Conservation (phyloP, 2,797 vertebrate genomes). For the Dendrocincla tyrannina region DNA sequence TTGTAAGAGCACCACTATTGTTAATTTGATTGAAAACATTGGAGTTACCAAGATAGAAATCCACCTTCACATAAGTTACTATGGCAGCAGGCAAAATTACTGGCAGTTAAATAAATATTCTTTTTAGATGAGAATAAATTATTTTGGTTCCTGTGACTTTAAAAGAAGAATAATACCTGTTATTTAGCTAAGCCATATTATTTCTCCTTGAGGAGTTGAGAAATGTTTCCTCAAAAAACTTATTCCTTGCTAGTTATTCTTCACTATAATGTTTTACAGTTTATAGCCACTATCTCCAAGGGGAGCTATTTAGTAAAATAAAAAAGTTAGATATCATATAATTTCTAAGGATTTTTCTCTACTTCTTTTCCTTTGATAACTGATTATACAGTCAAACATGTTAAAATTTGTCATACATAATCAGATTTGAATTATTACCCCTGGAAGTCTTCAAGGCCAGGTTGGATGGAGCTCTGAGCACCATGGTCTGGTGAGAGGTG, state of each 20-base stretch:
- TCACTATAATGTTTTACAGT: neutral
- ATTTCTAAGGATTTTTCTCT: neutral
- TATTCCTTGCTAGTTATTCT: neutral
- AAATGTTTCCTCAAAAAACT: neutral
- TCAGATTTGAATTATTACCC: neutral
- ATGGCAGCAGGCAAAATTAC: neutral
- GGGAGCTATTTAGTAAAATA: neutral
- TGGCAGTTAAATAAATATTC: neutral
- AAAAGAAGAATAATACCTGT: neutral
- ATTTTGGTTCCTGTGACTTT: neutral
- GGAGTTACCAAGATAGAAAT: neutral
- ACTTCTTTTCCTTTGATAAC: neutral
- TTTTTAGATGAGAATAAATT: neutral
- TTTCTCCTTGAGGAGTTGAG: neutral
- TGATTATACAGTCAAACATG: neutral
- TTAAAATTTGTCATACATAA: neutral
- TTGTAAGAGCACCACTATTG: neutral
- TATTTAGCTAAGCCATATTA: neutral
- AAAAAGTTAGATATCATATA: neutral
- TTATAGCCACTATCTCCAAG: neutral
- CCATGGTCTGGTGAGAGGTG: neutral
- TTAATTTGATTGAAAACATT: neutral
- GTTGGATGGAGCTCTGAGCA: neutral
- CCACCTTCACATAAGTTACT: neutral
- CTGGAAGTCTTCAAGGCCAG: neutral